Percentiles rank a stretch among this genome's conserved stretches.
phyloP scores from a whole-genome alignment of 2,113 vertebrate species.

The Chrysemys picta region DNA sequence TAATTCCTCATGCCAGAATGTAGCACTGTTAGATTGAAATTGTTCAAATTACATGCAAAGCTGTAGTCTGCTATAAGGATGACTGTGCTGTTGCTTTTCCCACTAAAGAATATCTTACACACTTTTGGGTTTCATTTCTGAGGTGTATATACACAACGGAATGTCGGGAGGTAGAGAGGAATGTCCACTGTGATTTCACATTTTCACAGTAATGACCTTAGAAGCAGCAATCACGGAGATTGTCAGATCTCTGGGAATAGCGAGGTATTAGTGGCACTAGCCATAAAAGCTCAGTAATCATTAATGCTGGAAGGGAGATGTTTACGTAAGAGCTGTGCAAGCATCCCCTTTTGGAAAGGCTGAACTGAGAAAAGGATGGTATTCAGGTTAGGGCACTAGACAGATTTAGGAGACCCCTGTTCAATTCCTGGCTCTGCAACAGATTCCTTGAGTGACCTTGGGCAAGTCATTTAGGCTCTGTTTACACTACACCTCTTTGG shows the following conservation, averaged over 20 bases:
- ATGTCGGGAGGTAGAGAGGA: constrained; percentile 78
- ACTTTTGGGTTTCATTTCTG: not conserved
- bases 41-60: not conserved
- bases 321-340: not conserved
- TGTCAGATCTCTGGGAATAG: constrained; percentile 79
- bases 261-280: constrained; percentile 63
- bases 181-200: constrained; percentile 84
- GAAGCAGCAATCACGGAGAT: constrained; percentile 85
- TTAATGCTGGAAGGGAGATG: constrained; percentile 69
- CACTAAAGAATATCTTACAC: not conserved
- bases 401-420: not conserved
- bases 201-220: constrained; percentile 85
- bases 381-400: not conserved
- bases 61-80: not conserved
- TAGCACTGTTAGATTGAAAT: not conserved
- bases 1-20: not conserved
- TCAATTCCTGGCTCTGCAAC: not conserved
- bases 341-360: not conserved
- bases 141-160: constrained; percentile 69
- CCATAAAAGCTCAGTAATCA: constrained; percentile 60
- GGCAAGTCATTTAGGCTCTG: not conserved
- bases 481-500: not conserved
- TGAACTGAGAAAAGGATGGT: not conserved
- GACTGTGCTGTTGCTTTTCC: not conserved
- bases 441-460: not conserved